A percentile compares a stretch with the other conserved stretches of the same genome.
Conservation (phyloP, 2,113 vertebrate species). For the Nothoprocta pentlandii region DNA sequence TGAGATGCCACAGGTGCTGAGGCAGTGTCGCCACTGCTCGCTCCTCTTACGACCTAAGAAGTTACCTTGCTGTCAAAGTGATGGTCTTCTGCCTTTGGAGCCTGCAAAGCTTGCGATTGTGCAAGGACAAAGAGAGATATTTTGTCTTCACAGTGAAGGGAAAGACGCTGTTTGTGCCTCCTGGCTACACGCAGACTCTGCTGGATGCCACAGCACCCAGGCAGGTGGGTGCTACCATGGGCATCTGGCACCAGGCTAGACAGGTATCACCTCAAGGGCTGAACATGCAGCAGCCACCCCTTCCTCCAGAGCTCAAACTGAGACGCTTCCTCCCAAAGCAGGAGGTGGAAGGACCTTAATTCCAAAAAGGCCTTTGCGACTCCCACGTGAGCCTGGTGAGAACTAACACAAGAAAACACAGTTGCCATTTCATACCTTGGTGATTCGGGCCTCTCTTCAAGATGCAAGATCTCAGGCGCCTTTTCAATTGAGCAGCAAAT, state of each 20-base stretch:
- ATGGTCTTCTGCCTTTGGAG: background rate
- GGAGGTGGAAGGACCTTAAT: background rate
- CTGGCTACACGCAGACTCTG: background rate
- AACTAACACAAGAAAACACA: background rate
- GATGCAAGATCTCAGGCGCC: background rate
- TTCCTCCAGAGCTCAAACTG: rapidly evolving
- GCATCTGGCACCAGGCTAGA: rapidly evolving
- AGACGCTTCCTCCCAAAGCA: background rate
- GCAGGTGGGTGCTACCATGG: background rate
- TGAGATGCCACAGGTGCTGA: background rate
- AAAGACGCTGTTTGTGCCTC: background rate
- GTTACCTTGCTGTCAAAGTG: background rate
- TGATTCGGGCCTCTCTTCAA: background rate
- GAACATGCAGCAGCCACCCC: background rate
- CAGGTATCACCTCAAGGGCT: background rate
- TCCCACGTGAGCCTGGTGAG: background rate
- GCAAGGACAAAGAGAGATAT: background rate
- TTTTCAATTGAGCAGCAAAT: background rate
- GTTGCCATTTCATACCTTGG: background rate
- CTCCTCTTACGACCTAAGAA: background rate
- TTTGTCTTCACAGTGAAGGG: background rate
- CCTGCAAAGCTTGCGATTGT: background rate
- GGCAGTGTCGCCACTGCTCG: background rate
- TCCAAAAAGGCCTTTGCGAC: background rate
- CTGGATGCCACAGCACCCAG: background rate